Evolutionary conservation across 2,888 invertebrate species (phyloP), one percentile per base, ranked within the genome.

Genomic region (Cremastinae sp.): DNA sequence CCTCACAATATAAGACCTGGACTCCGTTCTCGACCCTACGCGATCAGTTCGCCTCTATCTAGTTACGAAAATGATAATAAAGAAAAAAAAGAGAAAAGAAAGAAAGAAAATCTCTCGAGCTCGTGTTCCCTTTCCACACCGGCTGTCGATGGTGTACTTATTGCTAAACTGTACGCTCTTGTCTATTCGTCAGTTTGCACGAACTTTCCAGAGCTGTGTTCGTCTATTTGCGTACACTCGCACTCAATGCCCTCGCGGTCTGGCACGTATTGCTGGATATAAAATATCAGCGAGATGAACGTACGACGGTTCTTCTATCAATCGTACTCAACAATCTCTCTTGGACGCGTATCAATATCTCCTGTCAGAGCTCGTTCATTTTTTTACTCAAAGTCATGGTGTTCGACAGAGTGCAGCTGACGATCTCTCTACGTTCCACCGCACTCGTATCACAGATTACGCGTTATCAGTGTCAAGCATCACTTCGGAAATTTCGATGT

Each of bases 261-360:
- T 28, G 68, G 37, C 58, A 58, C 58, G 51, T 35, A 68, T 58
- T 45, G 53, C 53, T 62, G 53, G 61, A 55, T 53, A 55, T 55
- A 37, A 55, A 28, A 28, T 3, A 45, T 10, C 16, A 61, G 35
- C 59, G 49, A 55, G 56, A 56, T 55, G 41, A 49, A 41, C 55
- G 45, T 45, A 43, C 49, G 39, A 49, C 69, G 16, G 35, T 61
- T 66, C 65, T 62, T 62, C 68, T 49, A 56, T 66, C 72, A 72
- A 75, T 72, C 62, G 66, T 12, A 45, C 47, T 37, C 66, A 71
- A 75, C 66, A 66, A 56, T 62, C 20, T 62, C 61, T 56, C 5
- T 20, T 41, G 20, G 53, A 75, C 64, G 59, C 64, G 49, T 43
- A 43, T 37, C 39, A 45, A 37, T 75, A 55, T 61, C 61, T 14